Base-by-base conservation (phyloP, 2,113 vertebrate species). In the Periophthalmodon schlosseri region DNA sequence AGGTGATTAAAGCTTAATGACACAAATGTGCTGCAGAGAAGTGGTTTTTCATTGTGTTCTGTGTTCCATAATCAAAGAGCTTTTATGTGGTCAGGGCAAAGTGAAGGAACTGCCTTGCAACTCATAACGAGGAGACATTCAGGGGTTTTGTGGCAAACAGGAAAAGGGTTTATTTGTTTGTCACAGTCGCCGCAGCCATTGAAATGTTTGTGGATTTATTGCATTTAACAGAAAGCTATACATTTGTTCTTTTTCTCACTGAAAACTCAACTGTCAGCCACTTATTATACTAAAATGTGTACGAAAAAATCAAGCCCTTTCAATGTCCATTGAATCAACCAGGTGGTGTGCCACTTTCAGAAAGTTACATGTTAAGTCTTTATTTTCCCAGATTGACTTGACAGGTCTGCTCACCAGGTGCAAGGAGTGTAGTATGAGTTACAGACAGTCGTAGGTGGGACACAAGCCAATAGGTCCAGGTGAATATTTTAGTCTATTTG, bases 121-220 rank as follows among this genome's bases (percentile, higher is more conserved):
- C 60, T 67, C 1, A 0, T 78, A 82, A 76, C 23, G 23, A 56
- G 15, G 67, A 72, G 34, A 58, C 47, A 74, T 83, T 84, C 44
- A 49, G 72, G n/a, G 77, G 77, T 20, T 82, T 77, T 81, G 82
- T 11, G 68, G 74, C 15, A 16, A 60, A 16, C 64, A 61, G 56
- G 50, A 76, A 64, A 74, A 61, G 69, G 49, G 54, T 83, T 72
- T 81, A 77, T 82, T 77, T 79, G 72, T 80, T 80, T 74, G 77
- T 83, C 63, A 15, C 61, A 64, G 47, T 56, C 50, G 7, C 54
- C 12, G 21, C 23, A 67, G 1, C 18, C 16, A 28, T 34, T 77
- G 69, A 81, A 85, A 86, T 74, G n/a, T 52, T 61, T 73, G 18
- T 0, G 39, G n/a, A 70, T 75, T 75, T 73, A 79, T 68, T 74